Conservation (phyloP, 2,888 invertebrate genomes). For the Exocentrus adspersus region DNA sequence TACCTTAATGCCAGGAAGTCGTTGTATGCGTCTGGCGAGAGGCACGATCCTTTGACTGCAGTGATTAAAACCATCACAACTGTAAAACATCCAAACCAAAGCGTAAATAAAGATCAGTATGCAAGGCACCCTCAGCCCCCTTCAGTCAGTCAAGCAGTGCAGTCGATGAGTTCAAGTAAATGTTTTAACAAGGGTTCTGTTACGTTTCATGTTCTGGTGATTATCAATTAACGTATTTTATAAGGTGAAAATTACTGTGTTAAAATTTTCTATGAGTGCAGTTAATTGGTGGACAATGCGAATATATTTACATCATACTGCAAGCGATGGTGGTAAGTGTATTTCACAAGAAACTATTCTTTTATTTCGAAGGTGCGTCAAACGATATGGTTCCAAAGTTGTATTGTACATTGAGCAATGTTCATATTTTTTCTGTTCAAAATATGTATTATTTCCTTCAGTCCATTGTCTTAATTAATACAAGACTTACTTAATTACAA, state of each 20-base stretch:
- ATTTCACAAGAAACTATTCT: background rate
- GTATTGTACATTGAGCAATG: no score
- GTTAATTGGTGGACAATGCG: conserved; percentile 21
- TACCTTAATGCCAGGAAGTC: conserved; percentile 21
- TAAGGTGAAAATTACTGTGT: background rate
- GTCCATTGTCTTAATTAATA: no score
- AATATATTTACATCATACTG: conserved; percentile 20
- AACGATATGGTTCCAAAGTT: no score
- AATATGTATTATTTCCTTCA: no score
- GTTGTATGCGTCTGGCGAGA: background rate
- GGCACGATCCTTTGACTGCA: conserved; percentile 15
- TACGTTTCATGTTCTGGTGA: no score
- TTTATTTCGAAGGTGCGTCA: no score
- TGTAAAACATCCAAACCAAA: conserved; percentile 1
- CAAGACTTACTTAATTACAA: no score
- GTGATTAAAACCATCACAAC: conserved; percentile 13
- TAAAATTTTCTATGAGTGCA: conserved; percentile 13
- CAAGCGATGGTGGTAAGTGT: conserved; percentile 15
- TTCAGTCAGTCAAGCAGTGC: background rate
- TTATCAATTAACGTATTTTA: no score
- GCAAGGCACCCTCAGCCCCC: conserved; percentile 13
- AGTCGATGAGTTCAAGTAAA: no score
- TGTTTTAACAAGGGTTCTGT: no score
- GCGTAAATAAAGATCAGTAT: conserved; percentile 12
- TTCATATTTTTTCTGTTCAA: no score